Percentiles rank a stretch among this genome's conserved stretches.
Evolutionary conservation across 1,140 invertebrate genomes (phyloP).

Genomic region (Lepidurus couesii): DNA sequence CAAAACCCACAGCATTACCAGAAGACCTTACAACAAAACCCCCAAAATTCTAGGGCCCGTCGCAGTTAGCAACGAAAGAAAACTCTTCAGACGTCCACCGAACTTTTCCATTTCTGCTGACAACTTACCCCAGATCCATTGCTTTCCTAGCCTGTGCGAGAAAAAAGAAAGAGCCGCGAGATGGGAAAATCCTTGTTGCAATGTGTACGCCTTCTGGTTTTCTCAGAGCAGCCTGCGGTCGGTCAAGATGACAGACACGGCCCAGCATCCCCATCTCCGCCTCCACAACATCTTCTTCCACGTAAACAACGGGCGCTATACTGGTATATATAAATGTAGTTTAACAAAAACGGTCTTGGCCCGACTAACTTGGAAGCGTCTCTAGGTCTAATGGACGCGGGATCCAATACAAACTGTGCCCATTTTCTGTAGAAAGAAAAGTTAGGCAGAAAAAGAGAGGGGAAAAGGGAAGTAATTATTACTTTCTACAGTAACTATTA

Average conservation of each 20-base stretch:
- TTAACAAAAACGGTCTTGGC: background rate
- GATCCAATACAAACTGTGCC: too few relatives aligned
- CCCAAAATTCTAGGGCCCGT: background rate
- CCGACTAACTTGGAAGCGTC: background rate
- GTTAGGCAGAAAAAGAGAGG: too few relatives aligned
- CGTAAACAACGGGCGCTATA: conserved; percentile 10
- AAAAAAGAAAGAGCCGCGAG: background rate
- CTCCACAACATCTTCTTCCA: conserved; percentile 21
- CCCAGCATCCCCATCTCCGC: conserved; percentile 20
- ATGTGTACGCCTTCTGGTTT: conserved; percentile 18
- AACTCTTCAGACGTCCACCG: background rate
- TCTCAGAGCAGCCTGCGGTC: conserved; percentile 17
- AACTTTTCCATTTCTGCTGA: background rate
- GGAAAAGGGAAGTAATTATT: too few relatives aligned
- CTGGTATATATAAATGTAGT: background rate
- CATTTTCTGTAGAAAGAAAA: too few relatives aligned
- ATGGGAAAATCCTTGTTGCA: conserved; percentile 22
- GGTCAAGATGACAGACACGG: conserved; percentile 20
- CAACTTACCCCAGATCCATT: background rate
- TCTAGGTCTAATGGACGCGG: too few relatives aligned
- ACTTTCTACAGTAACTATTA: too few relatives aligned
- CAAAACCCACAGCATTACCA: too few relatives aligned
- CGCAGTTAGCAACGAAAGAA: conserved; percentile 5
- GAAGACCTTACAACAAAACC: too few relatives aligned
- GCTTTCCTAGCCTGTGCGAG: background rate